Evolutionary conservation across 2,888 invertebrate species (phyloP), one percentile per base, ranked within the genome.

Genomic region (Acronicta leporina): DNA sequence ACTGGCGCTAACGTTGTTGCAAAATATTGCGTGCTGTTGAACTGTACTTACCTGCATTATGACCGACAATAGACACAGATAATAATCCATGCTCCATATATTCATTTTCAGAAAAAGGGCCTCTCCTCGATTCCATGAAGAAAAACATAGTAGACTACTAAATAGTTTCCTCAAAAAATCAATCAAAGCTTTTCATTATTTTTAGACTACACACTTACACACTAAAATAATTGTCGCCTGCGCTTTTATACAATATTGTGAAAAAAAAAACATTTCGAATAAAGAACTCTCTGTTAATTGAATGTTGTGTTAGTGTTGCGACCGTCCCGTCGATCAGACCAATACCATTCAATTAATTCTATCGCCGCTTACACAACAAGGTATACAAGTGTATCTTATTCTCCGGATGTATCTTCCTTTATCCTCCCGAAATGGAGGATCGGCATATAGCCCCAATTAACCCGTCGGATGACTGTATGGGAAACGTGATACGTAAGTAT

Each of bases 401-500:
- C 16, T 16, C 7, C 10, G n/a, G 43, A 47, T 15, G 13, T 50
- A 55, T 49, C 48, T 49, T 20, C 2, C 45, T 30, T 65, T 49
- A 71, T 67, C 54, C 47, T 35, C 41, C 50, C 59, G 16, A 42
- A 72, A 73, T 40, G 33, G 25, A 46, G 45, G 27, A 11, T 43
- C 42, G 33, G 13, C 11, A 30, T 35, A 49, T 30, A 50, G 25
- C 11, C 44, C 51, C 44, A 45, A 73, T 67, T 59, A 73, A 59
- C 68, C 60, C 59, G 20, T 38, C 20, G 6, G 33, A 49, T 44
- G n/a, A 13, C 7, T 11, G 14, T 38, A 15, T 30, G 38, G 9
- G 49, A n/a, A 55, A 41, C 46, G 43, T 64, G 50, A 71, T 69
- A 62, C 47, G 20, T 16, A 8, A 16, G 27, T 71, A 56, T 66